phyloP scores from a whole-genome alignment of 2,113 vertebrate species.

The Gambusia holbrooki region DNA sequence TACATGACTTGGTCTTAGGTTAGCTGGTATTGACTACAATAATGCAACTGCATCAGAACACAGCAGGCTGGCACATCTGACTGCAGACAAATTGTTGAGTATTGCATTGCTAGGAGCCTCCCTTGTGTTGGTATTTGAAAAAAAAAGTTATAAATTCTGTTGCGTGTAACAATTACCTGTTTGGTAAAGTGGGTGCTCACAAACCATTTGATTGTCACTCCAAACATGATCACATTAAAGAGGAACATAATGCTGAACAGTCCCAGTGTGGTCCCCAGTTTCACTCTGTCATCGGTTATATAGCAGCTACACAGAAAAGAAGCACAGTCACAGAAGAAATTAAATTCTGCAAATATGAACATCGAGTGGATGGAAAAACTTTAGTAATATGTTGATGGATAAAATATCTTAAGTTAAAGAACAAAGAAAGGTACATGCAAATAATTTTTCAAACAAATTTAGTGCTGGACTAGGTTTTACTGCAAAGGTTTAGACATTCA shows the following conservation, averaged over 20 bases:
- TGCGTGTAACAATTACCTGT: slow-evolving; percentile 21
- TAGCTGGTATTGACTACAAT: too few relatives aligned
- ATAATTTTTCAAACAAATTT: not conserved
- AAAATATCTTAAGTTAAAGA: not conserved
- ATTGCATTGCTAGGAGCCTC: too few relatives aligned
- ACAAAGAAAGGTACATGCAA: too few relatives aligned
- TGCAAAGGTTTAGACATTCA: not conserved
- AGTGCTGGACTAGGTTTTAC: not conserved
- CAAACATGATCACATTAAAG: slow-evolving; percentile 47
- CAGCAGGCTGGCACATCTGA: too few relatives aligned
- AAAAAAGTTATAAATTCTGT: too few relatives aligned
- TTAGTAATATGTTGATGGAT: not conserved
- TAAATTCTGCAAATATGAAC: not conserved
- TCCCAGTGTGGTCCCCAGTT: slow-evolving; percentile 43
- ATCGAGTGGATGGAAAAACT: not conserved
- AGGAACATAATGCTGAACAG: slow-evolving; percentile 49
- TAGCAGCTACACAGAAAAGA: slow-evolving; percentile 55
- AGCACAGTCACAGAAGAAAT: not conserved
- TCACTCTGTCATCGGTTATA: slow-evolving; percentile 10
- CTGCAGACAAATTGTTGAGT: too few relatives aligned
- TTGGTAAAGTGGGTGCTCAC: not conserved
- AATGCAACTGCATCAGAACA: too few relatives aligned
- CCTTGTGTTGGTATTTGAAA: not conserved
- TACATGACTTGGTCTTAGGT: too few relatives aligned
- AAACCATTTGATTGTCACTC: slow-evolving; percentile 23